These are phyloP conservation scores for Rhodeus uyekii DNA, from an alignment of 2,797 vertebrate genomes.

Conservation along the genomic window DNA sequence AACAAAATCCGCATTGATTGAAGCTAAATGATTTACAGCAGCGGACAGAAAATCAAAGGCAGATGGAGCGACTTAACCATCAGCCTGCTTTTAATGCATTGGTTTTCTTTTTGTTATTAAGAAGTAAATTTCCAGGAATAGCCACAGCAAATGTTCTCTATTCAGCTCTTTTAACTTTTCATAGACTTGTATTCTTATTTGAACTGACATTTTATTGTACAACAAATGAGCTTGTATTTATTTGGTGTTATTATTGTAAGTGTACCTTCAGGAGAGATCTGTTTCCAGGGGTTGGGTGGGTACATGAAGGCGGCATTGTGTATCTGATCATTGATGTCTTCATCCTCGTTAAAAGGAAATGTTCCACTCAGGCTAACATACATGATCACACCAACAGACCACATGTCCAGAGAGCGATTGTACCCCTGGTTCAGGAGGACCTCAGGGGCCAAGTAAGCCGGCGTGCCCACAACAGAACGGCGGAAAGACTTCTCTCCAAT, in stretches of 20 bases:
- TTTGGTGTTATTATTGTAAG: background rate
- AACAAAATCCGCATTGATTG: background rate
- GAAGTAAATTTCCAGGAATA: background rate
- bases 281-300: slow-evolving; percentile 89
- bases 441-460: slow-evolving; percentile 89
- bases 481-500: slow-evolving; percentile 94
- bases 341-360: slow-evolving; percentile 92
- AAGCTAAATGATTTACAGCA: slow-evolving; percentile 30
- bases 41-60: slow-evolving; percentile 40
- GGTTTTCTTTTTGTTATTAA: slow-evolving; percentile 17
- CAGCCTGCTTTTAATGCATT: slow-evolving; percentile 40
- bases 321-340: slow-evolving; percentile 94
- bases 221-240: background rate
- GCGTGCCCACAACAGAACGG: slow-evolving; percentile 90
- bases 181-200: background rate
- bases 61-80: background rate
- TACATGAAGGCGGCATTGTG: slow-evolving; percentile 96
- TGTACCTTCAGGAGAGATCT: slow-evolving; percentile 86
- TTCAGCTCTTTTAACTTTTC: background rate
- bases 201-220: background rate
- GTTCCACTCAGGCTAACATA: slow-evolving; percentile 94
- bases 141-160: background rate
- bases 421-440: slow-evolving; percentile 92
- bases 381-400: slow-evolving; percentile 94
- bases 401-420: slow-evolving; percentile 94